These are phyloP conservation scores for Muscina levida DNA, from an alignment of 2,888 invertebrate genomes.

Conservation along the genomic window DNA sequence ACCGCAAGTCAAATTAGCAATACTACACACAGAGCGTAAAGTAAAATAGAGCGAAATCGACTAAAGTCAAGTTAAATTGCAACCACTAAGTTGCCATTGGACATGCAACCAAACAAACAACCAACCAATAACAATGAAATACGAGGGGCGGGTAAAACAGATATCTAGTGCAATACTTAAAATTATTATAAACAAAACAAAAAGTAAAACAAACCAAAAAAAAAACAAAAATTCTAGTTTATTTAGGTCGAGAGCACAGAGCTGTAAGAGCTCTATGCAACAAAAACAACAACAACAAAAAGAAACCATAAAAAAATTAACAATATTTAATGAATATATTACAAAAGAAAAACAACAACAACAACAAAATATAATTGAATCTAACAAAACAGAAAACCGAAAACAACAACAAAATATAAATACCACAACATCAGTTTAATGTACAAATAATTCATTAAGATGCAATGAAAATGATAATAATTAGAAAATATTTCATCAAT, in stretches of 20 bases:
- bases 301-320: slow-evolving; percentile 4
- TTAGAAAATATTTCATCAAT: slow-evolving; percentile 48
- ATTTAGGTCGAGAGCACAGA: slow-evolving; percentile 17
- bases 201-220: slow-evolving; percentile 33
- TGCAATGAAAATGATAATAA: slow-evolving; percentile 64
- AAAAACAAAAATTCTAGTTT: slow-evolving; percentile 56
- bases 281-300: slow-evolving; percentile 29
- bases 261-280: slow-evolving; percentile 2
- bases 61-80: too few species aligned
- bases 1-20: slow-evolving; percentile 75
- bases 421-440: slow-evolving; percentile 65
- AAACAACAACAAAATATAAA: too few species aligned
- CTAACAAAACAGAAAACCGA: slow-evolving; percentile 53
- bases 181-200: slow-evolving; percentile 41
- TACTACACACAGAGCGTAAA: slow-evolving; percentile 64
- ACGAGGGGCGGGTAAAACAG: slow-evolving; percentile 59
- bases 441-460: slow-evolving; percentile 67
- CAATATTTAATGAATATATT: slow-evolving; percentile 16
- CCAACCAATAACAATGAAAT: slow-evolving; percentile 27
- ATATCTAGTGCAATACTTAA: slow-evolving; percentile 64
- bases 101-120: background rate
- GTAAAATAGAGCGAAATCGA: slow-evolving; percentile 51
- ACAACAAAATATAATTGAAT: slow-evolving; percentile 50
- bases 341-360: slow-evolving; percentile 27
- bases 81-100: too few species aligned